Base-by-base conservation (phyloP, 1,140 invertebrate species). In the Calephelis nemesis region DNA sequence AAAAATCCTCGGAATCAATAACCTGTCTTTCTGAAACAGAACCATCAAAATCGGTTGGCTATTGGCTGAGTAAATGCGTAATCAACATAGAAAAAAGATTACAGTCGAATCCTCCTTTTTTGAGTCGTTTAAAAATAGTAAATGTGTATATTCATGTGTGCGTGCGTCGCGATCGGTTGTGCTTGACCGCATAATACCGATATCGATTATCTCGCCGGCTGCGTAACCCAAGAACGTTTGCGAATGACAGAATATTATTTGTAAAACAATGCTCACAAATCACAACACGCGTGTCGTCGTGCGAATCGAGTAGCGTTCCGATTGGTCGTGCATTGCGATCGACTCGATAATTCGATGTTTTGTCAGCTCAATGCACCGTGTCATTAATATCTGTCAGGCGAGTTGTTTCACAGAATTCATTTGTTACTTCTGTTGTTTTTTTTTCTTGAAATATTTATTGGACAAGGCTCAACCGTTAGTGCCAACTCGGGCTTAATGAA, bases 251-350 rank as follows among this genome's bases (percentile, higher is more conserved):
- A 58, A 58, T 58, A 58, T 58, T 19, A 58, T 58, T 58, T 58
- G 52, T 58, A 60, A 60, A 40, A 60, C 54, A 60, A 60, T 40
- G 54, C 54, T 39, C 54, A 30, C 54, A 60, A 60, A 60, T 60
- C 54, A 60, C 54, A 60, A 60, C 54, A 60, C 54, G 54, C 30
- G 54, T 60, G 54, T 60, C 39, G 54, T 30, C 54, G 54, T 60
- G 54, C 54, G 19, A 60, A 60, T 60, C 54, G 54, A 60, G 12
- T 60, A 15, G 52, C 15, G 39, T 60, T 40, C 39, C 30, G 54
- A 60, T 60, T 60, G 19, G 54, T 60, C 39, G 54, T 60, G 54
- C 54, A 60, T 60, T 60, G 54, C 54, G 54, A 60, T 60, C 54
- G 30, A 3, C 19, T 60, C 54, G 54, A 60, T 60, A 60, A 40